Percentiles rank a stretch among this genome's conserved stretches.
Conservation (phyloP, 2,888 invertebrate genomes). For the Elysia crispata region DNA sequence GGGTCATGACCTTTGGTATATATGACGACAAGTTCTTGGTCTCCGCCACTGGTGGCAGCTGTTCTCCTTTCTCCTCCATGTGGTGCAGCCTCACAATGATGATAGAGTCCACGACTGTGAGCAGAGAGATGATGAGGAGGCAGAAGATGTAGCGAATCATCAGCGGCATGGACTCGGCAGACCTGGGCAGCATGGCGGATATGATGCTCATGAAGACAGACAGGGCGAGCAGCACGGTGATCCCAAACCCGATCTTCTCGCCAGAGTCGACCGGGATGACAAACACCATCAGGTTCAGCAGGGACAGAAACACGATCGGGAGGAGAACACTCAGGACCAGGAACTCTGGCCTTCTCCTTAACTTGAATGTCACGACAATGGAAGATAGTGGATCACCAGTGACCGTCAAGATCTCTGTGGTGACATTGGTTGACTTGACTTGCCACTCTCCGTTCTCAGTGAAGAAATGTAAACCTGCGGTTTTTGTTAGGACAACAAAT, state of each 20-base stretch:
- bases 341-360: neutral
- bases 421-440: neutral
- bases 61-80: slow-evolving; percentile 2
- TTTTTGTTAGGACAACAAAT: too few relatives aligned
- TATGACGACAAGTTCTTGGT: neutral
- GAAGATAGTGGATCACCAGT: neutral
- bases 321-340: slow-evolving; percentile 1
- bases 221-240: slow-evolving; percentile 23
- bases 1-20: too few relatives aligned
- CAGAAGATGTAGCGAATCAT: slow-evolving; percentile 18
- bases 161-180: neutral
- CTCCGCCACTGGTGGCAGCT: too few relatives aligned
- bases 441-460: neutral
- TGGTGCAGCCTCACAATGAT: slow-evolving; percentile 30
- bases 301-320: neutral
- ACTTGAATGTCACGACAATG: neutral
- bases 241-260: slow-evolving; percentile 23
- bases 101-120: slow-evolving; percentile 25
- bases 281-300: slow-evolving; percentile 26
- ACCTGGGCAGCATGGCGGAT: neutral
- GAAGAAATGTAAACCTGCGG: too few relatives aligned
- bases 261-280: slow-evolving; percentile 20
- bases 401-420: neutral
- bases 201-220: slow-evolving; percentile 31
- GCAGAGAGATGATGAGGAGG: slow-evolving; percentile 26